phyloP scores from a whole-genome alignment of 1,140 invertebrate species.

The Drosophila truncata region DNA sequence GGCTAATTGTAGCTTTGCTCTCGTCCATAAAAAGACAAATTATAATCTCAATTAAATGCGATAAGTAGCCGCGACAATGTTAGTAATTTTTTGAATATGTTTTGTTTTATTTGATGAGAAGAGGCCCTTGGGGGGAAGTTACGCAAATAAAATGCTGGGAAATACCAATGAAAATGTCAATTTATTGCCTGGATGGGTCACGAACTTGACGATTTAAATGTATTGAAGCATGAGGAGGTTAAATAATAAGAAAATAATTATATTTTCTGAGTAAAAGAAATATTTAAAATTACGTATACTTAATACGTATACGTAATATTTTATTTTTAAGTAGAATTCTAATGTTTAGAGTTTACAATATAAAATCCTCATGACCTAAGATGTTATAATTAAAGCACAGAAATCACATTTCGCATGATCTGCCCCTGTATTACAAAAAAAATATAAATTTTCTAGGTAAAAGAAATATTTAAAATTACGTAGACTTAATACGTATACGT shows the following conservation, averaged over 20 bases:
- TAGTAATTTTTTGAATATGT: conserved; percentile 12
- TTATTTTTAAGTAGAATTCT: neutral
- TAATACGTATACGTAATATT: conserved; percentile 7
- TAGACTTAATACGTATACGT: conserved; percentile 1
- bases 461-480: neutral
- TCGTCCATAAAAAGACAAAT: conserved; percentile 45
- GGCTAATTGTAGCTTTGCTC: conserved; percentile 45
- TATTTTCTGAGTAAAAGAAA: neutral
- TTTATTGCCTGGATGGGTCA: neutral
- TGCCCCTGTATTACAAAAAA: too few relatives aligned
- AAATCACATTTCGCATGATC: too few relatives aligned
- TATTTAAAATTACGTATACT: neutral
- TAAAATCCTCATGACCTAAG: neutral
- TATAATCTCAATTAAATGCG: conserved; percentile 63
- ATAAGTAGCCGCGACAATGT: conserved; percentile 58
- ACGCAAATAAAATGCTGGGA: neutral
- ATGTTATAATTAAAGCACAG: neutral
- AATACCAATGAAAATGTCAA: neutral
- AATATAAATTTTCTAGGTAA: neutral
- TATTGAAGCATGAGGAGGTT: neutral
- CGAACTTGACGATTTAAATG: neutral
- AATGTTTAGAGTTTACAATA: too few relatives aligned
- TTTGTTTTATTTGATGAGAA: neutral
- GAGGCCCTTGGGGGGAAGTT: conserved; percentile 15
- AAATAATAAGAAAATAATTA: neutral